These are phyloP conservation scores for Muraenolepis orangiensis DNA, from an alignment of 2,797 vertebrate species.

Conservation along the genomic window DNA sequence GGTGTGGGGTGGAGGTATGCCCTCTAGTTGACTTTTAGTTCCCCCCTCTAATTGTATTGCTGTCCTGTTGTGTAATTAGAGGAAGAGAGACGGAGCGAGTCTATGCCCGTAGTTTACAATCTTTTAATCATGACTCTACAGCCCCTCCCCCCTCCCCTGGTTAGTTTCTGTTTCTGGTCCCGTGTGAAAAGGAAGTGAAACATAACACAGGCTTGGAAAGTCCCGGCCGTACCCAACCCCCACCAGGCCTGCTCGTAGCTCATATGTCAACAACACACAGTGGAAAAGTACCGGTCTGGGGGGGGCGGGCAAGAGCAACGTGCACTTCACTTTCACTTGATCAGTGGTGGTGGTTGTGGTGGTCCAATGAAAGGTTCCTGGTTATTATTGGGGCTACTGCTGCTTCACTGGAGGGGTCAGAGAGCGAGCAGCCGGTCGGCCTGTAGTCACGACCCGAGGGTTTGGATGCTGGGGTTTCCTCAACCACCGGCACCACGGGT, in stretches of 20 bases:
- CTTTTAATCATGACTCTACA: too few species aligned
- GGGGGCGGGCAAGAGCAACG: not conserved
- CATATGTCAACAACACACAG: conserved; percentile 25
- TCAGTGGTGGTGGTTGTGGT: not conserved
- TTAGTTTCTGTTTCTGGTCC: not conserved
- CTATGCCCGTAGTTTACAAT: not conserved
- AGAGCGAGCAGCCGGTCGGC: too few species aligned
- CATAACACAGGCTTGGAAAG: conserved; percentile 57
- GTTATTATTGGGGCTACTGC: not conserved
- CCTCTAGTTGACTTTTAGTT: too few species aligned
- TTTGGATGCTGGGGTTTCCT: not conserved
- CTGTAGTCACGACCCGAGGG: not conserved
- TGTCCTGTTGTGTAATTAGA: not conserved
- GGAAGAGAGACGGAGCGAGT: not conserved
- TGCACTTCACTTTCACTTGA: not conserved
- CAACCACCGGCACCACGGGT: not conserved
- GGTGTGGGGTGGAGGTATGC: too few species aligned
- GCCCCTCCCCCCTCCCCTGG: too few species aligned
- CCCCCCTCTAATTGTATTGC: too few species aligned
- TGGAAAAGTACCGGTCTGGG: conserved; percentile 64
- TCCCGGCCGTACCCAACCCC: conserved; percentile 37
- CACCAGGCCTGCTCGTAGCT: not conserved
- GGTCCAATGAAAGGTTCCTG: not conserved
- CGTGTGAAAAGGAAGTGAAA: conserved; percentile 60
- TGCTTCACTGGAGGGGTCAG: not conserved